Evolutionary conservation across 2,797 vertebrate genomes (phyloP).

Genomic region (Mus spretus): DNA sequence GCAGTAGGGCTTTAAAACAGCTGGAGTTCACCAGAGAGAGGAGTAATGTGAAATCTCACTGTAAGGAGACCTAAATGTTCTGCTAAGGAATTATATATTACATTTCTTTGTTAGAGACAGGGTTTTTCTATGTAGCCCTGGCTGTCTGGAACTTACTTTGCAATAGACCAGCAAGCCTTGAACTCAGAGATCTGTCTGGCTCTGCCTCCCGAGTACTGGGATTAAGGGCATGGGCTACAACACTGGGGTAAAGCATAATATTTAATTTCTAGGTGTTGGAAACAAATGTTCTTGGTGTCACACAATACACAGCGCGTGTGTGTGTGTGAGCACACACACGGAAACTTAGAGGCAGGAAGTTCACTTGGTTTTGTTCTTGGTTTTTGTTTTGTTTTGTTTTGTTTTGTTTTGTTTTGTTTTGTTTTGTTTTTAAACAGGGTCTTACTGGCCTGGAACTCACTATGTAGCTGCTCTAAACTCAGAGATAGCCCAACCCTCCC

Average conservation of each 20-base stretch:
- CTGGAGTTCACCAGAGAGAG: background rate
- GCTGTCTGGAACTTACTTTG: background rate
- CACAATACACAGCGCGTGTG: background rate
- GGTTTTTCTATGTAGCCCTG: background rate
- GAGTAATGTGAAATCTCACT: background rate
- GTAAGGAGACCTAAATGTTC: background rate
- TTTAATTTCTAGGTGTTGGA: background rate
- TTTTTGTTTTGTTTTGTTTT: background rate
- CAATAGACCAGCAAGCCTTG: background rate
- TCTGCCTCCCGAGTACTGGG: background rate
- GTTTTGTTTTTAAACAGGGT: background rate
- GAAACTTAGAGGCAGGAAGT: background rate
- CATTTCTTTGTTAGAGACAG: background rate
- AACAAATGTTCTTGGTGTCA: background rate
- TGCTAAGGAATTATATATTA: background rate
- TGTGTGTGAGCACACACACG: background rate
- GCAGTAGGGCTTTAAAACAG: background rate
- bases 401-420: background rate
- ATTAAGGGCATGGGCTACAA: background rate
- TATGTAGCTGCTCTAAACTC: background rate
- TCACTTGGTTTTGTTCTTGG: background rate
- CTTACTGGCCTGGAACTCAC: background rate
- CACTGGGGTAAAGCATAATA: background rate
- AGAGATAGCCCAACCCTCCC: background rate
- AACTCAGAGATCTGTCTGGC: background rate